Evolutionary conservation across 2,888 invertebrate genomes (phyloP), one percentile per base, ranked within the genome.

Genomic region (Diadromus collaris): DNA sequence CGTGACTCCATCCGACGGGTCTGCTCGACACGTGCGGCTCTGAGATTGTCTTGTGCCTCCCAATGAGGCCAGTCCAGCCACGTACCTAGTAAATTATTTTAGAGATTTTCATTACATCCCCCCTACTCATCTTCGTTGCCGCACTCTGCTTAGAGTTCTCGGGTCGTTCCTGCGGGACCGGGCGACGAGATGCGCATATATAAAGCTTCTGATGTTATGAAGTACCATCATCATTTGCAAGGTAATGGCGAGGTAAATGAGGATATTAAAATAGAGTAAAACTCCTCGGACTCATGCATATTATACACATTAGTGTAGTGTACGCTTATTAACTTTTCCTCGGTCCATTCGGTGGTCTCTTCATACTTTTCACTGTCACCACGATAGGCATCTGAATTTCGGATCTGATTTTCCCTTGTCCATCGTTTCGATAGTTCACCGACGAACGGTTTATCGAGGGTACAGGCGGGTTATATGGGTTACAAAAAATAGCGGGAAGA

Each of bases 71-170:
- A 64, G 51, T 29, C 60, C 60, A 72, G 54, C 72, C 64, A n/a
- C 68, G 63, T 46, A 58, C 27, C 76, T 79, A 72, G 68, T 79
- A 76, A 79, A 79, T 79, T 72, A 79, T 79, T 79, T 79, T 72
- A 68, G 79, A 78, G 73, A 81, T 79, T 81, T 78, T 81, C 76
- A 75, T 76, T 68, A 69, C 65, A 72, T 46, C 63, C 60, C 38
- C 61, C 56, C 54, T 56, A 34, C 65, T 56, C 61, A 71, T 71
- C 78, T 64, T 56, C 44, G 46, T 71, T 70, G 58, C 16, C 65
- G 24, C 63, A 38, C 64, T 38, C 24, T 21, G 60, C 51, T 48
- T 38, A 44, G 46, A 63, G 61, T 54, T 19, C 48, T 54, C 51
- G 65, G 67, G 71, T 68, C 51, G 63, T 69, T 78, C 78, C 78